Evolutionary conservation across 1,140 invertebrate species (phyloP), one percentile per base, ranked within the genome.

Genomic region (Drosophila ogumai): DNA sequence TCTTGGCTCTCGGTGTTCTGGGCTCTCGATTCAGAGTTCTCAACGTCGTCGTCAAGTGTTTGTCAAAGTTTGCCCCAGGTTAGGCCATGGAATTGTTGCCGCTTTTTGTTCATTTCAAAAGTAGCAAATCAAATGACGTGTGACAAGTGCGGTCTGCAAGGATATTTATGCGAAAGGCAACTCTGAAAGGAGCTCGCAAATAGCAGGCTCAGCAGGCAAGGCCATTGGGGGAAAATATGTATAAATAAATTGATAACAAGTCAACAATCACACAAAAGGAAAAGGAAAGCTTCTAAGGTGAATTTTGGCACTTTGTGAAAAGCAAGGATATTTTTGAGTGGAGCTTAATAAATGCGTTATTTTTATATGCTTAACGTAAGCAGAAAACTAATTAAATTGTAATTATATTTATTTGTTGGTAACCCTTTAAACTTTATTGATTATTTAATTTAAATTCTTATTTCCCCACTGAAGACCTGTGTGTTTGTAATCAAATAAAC

Each of bases 81-180:
- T 63, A 47, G 58, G 31, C 41, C 71, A 79, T 82, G 74, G 66
- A 73, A 75, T 79, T 68, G 68, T 82, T 67, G 67, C 57, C 63
- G 40, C 19, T 61, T 76, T 73, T 65, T 77, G 67, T 73, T 61
- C 74, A 74, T 78, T 75, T 79, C 46, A 77, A 84, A 85, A 78
- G 69, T 86, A 65, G 84, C 76, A 87, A 87, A 87, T 86, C 82
- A 86, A 88, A 86, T 86, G 82, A 87, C 66, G 75, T 87, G 71
- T 82, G 84, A 87, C 75, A 86, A 79, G 75, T 82, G 80, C 63
- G 79, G 75, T 67, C 68, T 52, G 73, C 74, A 64, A 75, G 69
- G 75, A 82, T 75, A 75, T 81, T 77, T 81, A 86, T 86, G 68
- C 63, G 60, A 64, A 56, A 64, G 49, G 38, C 46, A 34, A 31